Base-by-base conservation (phyloP, 2,888 invertebrate genomes). In the Acrobasis consociella region DNA sequence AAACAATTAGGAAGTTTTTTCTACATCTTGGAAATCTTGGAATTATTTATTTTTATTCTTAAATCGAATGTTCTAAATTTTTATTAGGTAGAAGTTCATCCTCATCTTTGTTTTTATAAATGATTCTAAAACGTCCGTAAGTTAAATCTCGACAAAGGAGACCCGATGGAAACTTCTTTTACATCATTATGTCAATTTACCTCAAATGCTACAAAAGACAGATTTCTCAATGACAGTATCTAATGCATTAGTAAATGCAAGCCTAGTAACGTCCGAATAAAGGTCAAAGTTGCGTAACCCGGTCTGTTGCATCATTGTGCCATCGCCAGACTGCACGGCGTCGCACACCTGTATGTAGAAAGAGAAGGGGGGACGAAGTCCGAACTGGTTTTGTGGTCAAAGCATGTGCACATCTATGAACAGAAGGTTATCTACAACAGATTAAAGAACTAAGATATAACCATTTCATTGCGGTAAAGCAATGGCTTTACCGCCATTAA, bases 281-380 rank as follows among this genome's bases (percentile, higher is more conserved):
- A 60, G 60, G 60, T 60, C 60, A 60, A 60, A 52, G 51, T 60
- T 51, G 60, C 69, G 72, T 58, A 50, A 49, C 9, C 38, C 58
- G 67, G 69, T 9, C 42, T 9, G 56, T 65, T 66, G 65, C 62
- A 65, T 61, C 58, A 62, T 55, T 15, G 49, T 31, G 39, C 60
- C 60, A 60, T 42, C 39, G 62, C 61, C 16, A 86, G 86, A 86
- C 86, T 53, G 86, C 81, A 64, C 76, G 86, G 82, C 86, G 86
- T 84, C 86, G 73, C 64, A 53, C 83, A 81, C 83, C 85, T 82
- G 81, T 73, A 70, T 69, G 62, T 31, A 22, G 42, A 72, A 75
- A 69, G 77, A 46, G 42, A 42, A 42, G 78, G 70, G 74, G 75
- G 65, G 72, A 75, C 68, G 71, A 67, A 69, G 65, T 51, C 60